Percentiles rank a stretch among this genome's conserved stretches.
Conservation (phyloP, 2,113 vertebrate species). For the Neomonachus schauinslandi region DNA sequence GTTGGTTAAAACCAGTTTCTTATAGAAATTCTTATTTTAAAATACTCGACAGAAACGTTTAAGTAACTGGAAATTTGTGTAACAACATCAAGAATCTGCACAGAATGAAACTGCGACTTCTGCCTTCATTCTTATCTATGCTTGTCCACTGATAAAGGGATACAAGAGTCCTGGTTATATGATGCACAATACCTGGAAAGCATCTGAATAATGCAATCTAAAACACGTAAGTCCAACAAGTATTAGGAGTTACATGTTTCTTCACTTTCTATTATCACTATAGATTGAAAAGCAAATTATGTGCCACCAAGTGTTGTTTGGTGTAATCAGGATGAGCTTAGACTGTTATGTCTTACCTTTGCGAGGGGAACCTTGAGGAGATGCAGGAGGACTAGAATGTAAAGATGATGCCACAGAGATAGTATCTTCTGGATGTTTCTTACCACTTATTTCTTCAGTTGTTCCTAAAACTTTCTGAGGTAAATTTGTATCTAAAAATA, state of each 20-base stretch:
- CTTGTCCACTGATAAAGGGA: neutral
- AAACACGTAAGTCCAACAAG: neutral
- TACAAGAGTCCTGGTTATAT: neutral
- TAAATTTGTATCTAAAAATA: conserved; percentile 87
- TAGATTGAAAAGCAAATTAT: neutral
- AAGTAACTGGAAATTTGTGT: neutral
- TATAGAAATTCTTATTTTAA: conserved; percentile 37
- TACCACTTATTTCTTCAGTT: conserved; percentile 90
- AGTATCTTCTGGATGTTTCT: conserved; percentile 91
- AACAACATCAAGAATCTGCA: neutral
- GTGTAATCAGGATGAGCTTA: neutral
- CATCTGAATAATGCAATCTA: neutral
- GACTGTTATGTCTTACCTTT: conserved; percentile 88
- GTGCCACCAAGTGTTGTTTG: neutral
- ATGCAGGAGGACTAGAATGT: conserved; percentile 94
- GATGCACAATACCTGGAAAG: neutral
- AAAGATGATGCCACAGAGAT: conserved; percentile 91
- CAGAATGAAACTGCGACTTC: neutral
- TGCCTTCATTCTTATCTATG: neutral
- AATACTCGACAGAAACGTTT: neutral
- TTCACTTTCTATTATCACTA: neutral
- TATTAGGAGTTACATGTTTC: neutral
- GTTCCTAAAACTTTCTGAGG: conserved; percentile 91
- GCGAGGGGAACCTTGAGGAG: conserved; percentile 94
- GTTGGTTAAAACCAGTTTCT: conserved; percentile 48